phyloP scores from a whole-genome alignment of 2,888 invertebrate genomes.

The Drosophila nigricruria region DNA sequence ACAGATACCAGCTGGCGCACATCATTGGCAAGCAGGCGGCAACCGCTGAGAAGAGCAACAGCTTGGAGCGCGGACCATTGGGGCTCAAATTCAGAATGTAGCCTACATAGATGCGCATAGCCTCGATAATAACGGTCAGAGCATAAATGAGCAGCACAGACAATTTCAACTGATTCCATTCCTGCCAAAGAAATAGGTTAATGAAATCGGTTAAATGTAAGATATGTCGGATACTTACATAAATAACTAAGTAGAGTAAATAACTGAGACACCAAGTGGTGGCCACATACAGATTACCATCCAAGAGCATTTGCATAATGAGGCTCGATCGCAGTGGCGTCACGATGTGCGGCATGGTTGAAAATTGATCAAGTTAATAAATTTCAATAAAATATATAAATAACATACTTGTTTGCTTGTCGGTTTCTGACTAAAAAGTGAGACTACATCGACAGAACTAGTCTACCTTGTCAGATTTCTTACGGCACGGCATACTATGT shows the following conservation, averaged over 20 bases:
- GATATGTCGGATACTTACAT: background rate
- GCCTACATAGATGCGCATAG: constrained; percentile 28
- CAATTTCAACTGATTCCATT: constrained; percentile 1
- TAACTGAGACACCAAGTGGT: constrained; percentile 14
- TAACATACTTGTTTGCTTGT: background rate
- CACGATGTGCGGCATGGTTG: constrained; percentile 29
- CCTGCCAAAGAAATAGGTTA: background rate
- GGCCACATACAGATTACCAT: constrained; percentile 26
- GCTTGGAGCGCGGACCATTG: background rate
- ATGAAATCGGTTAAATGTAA: background rate
- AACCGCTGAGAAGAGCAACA: constrained; percentile 1
- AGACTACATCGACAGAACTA: no score
- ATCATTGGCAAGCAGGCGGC: background rate
- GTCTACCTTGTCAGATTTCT: no score
- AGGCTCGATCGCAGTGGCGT: constrained; percentile 7
- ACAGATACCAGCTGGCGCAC: constrained; percentile 12
- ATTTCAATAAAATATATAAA: background rate
- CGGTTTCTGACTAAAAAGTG: background rate
- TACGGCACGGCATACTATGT: background rate
- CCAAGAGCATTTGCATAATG: constrained; percentile 31
- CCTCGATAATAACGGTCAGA: constrained; percentile 18
- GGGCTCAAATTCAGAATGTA: constrained; percentile 20
- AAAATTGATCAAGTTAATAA: background rate
- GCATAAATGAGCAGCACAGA: constrained; percentile 3
- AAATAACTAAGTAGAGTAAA: background rate